A percentile compares a stretch with the other conserved stretches of the same genome.
These are phyloP conservation scores for Nemapogon koenigi DNA, from an alignment of 2,888 invertebrate genomes.

Conservation along the genomic window DNA sequence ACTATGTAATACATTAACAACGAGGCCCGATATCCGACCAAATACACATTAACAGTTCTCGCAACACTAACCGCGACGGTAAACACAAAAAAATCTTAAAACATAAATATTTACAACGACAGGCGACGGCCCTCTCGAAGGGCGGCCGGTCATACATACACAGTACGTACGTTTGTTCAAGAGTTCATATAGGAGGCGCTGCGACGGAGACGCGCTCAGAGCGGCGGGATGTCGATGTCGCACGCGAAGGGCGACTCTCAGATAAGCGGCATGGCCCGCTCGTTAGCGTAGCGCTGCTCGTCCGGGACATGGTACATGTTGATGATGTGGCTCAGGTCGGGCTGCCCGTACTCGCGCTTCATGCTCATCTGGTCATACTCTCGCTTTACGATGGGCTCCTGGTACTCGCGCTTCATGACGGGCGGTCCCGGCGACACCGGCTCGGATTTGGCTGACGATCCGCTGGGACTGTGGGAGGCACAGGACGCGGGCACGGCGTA, in stretches of 20 bases:
- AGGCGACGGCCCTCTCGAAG: background rate
- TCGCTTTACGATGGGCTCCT: constrained; percentile 61
- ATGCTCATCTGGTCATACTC: constrained; percentile 61
- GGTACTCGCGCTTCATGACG: constrained; percentile 61
- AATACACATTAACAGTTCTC: too few relatives aligned
- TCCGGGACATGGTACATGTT: constrained; percentile 73
- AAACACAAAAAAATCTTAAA: too few relatives aligned
- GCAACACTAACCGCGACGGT: too few relatives aligned
- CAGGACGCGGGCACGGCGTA: constrained; percentile 72
- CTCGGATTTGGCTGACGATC: constrained; percentile 88
- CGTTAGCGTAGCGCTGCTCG: constrained; percentile 67
- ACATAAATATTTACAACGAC: too few relatives aligned
- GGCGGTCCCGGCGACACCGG: constrained; percentile 82
- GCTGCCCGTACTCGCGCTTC: constrained; percentile 76
- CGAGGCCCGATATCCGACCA: too few relatives aligned
- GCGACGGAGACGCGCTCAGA: constrained; percentile 67
- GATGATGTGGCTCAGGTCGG: constrained; percentile 70
- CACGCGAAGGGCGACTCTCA: constrained; percentile 71
- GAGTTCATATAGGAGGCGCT: constrained; percentile 22
- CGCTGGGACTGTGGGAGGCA: constrained; percentile 83
- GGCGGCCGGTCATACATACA: background rate
- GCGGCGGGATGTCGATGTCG: constrained; percentile 69
- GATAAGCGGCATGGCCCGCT: constrained; percentile 70
- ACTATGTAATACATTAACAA: constrained; percentile 62
- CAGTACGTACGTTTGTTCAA: background rate